A percentile compares a stretch with the other conserved stretches of the same genome.
Evolutionary conservation across 2,888 invertebrate genomes (phyloP).

Genomic region (Chymomyza procnemis): DNA sequence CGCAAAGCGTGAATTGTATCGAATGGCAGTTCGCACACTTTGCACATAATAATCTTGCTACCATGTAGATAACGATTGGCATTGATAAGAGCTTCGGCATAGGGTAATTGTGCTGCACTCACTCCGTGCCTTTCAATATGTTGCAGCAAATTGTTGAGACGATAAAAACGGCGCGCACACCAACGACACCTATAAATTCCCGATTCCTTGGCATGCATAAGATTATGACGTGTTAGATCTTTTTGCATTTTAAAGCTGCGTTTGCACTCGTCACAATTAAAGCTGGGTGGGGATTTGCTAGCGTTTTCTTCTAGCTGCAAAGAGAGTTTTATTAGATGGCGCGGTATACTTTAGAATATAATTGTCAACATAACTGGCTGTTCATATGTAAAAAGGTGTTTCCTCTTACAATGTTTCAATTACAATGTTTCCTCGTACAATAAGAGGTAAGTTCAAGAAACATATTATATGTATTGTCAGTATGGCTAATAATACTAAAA

Average conservation of each 20-base stretch:
- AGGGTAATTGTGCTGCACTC: constrained; percentile 48
- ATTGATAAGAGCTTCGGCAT: constrained; percentile 64
- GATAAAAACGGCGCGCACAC: constrained; percentile 75
- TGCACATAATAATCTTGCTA: constrained; percentile 64
- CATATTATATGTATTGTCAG: too few species aligned
- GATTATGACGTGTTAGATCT: constrained; percentile 69
- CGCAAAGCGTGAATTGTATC: constrained; percentile 54
- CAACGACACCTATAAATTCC: constrained; percentile 71
- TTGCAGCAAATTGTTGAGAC: constrained; percentile 67
- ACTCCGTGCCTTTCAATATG: constrained; percentile 70
- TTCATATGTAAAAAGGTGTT: background rate
- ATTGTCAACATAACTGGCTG: background rate
- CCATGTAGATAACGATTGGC: constrained; percentile 69
- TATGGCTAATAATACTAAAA: too few species aligned
- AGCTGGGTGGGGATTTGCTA: constrained; percentile 14
- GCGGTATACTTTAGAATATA: background rate
- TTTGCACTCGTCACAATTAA: constrained; percentile 54
- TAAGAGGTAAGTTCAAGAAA: too few species aligned
- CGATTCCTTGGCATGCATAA: constrained; percentile 63
- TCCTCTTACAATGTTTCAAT: too few species aligned
- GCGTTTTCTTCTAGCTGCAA: background rate
- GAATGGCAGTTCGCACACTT: constrained; percentile 66
- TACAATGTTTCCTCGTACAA: too few species aligned
- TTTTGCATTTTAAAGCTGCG: constrained; percentile 72
- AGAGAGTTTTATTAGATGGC: background rate